Evolutionary conservation across 2,113 vertebrate species (phyloP), one percentile per base, ranked within the genome.

Genomic region (Mesocricetus auratus): DNA sequence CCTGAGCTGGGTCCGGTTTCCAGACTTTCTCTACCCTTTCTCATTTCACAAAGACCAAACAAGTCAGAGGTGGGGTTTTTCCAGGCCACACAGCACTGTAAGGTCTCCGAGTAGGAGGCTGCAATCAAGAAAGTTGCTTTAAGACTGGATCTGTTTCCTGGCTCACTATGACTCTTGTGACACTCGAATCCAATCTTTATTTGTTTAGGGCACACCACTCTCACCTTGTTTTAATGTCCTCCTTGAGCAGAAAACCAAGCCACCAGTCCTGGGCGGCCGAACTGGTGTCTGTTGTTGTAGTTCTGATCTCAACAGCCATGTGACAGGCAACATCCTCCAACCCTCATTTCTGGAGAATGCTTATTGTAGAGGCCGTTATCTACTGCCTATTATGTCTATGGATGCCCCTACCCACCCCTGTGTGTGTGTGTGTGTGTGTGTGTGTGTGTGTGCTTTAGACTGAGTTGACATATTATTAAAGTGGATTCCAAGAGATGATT

Each of bases 401-500:
- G 56, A 22, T 47, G 42, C n/a, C 58, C 9, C 9, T 31, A 16
- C 33, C 7, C 7, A 16, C 33, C 7, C 7, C 7, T 31, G 9
- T 75, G 33, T 64, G 5, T 47, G 5, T 78, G n/a, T 87, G 4
- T 42, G 19, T 66, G 56, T 62, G 64, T 73, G 17, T 26, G 93
- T 90, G 47, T 87, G 91, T 95, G 85, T 95, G 58, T 81, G 9
- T 1, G 15, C 12, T 56, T 39, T 7, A 36, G 94, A 66, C 94
- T 97, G 92, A 96, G 96, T n/a, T 86, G 47, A 47, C 92, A 45
- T 92, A 29, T 53, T 88, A 47, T 81, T 96, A 93, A 96, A 98
- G 64, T n/a, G 93, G 58, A 97, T 68, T 68, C 31, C 31, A 86
- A 96, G 94, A 86, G 71, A 97, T 98, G 94, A 97, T 64, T 86